Evolutionary conservation across 2,113 vertebrate genomes (phyloP), one percentile per base, ranked within the genome.

Genomic region (Anhinga anhinga): DNA sequence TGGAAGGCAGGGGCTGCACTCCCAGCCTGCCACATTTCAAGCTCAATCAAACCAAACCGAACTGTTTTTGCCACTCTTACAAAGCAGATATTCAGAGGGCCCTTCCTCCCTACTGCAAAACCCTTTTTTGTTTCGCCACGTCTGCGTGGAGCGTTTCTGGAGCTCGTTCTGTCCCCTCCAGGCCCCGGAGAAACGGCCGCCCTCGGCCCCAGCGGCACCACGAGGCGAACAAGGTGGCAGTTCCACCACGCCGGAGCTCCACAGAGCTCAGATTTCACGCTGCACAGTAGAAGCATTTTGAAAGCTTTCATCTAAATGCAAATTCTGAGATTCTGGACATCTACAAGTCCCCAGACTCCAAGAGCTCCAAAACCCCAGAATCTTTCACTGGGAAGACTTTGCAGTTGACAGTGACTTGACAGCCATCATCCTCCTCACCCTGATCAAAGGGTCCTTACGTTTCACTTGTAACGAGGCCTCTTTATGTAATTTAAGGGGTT

Each of bases 131-230:
- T 50, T 65, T 9, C 11, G 38, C 52, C 83, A 21, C 40, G 13
- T 16, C 17, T 11, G 34, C 45, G 52, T 20, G 38, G 61, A 59
- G 36, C 1, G 4, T 38, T 47, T n/a, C 91, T 50, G 65, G 50
- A 49, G 38, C 20, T 47, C 3, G 2, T 14, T 11, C 56, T 25
- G 42, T n/a, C 26, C 49, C 87, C 44, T 52, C 49, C 19, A 30
- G 38, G 29, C 71, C 29, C 27, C 10, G 32, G 52, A 10, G 52
- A 42, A 66, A 47, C 0, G 0, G n/a, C 30, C 7, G 0, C 29
- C 17, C 44, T 45, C 3, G 2, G 53, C 32, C 44, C 32, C 8
- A 4, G 40, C 8, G 3, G 11, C 67, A 4, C 61, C 11, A 0
- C 22, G 10, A 65, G 45, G 42, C 2, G 6, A 42, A 7, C 6